These are phyloP conservation scores for Ophion costatus DNA, from an alignment of 2,888 invertebrate species.

Conservation along the genomic window DNA sequence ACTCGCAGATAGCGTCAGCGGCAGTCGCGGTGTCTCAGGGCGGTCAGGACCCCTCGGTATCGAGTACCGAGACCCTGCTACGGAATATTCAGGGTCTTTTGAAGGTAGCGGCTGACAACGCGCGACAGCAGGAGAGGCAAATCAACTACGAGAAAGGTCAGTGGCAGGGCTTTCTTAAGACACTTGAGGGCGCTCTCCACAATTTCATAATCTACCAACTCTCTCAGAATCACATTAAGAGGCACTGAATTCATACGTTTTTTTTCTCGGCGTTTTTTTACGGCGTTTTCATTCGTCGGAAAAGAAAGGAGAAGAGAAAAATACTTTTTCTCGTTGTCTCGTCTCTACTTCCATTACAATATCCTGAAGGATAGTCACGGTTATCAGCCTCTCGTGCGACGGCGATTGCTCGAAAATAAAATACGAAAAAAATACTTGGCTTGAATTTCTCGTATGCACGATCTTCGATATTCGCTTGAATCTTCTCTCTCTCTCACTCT, in stretches of 20 bases:
- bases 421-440: slow-evolving; percentile 20
- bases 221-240: slow-evolving; percentile 81
- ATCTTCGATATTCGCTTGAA: slow-evolving; percentile 17
- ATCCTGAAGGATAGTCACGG: slow-evolving; percentile 17
- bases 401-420: slow-evolving; percentile 11
- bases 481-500: slow-evolving; percentile 15
- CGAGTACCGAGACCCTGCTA: slow-evolving; percentile 96
- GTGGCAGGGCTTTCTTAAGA: slow-evolving; percentile 83
- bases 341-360: slow-evolving; percentile 38
- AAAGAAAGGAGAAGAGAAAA: background rate
- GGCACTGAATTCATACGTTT: slow-evolving; percentile 73
- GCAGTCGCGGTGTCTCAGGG: slow-evolving; percentile 86
- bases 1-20: slow-evolving; percentile 89
- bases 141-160: slow-evolving; percentile 98
- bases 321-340: slow-evolving; percentile 17
- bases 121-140: slow-evolving; percentile 97
- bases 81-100: slow-evolving; percentile 97
- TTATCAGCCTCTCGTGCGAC: slow-evolving; percentile 16
- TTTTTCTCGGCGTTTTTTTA: slow-evolving; percentile 27
- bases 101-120: slow-evolving; percentile 98
- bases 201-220: slow-evolving; percentile 83
- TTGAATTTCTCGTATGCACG: slow-evolving; percentile 43
- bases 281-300: slow-evolving; percentile 3
- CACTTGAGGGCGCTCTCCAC: slow-evolving; percentile 83
- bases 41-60: slow-evolving; percentile 87